phyloP scores from a whole-genome alignment of 2,113 vertebrate species.

The Tragulus kanchil region DNA sequence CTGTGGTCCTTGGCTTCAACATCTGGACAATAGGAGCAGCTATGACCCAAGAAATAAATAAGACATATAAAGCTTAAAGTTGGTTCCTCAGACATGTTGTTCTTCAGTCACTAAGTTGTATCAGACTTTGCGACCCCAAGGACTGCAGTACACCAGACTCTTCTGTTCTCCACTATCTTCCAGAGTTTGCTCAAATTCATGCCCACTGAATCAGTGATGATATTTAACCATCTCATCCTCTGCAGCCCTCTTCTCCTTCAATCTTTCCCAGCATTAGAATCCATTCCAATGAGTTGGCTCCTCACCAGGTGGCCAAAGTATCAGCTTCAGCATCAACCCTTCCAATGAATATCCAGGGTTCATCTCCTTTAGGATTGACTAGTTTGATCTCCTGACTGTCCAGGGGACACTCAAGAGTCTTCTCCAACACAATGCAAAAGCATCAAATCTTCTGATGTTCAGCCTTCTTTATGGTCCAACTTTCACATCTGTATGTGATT shows the following conservation, averaged over 20 bases:
- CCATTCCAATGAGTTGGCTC: background rate
- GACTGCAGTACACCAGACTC: background rate
- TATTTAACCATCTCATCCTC: background rate
- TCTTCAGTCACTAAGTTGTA: background rate
- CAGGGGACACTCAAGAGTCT: background rate
- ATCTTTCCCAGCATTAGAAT: background rate
- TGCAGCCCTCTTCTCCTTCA: background rate
- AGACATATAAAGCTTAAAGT: background rate
- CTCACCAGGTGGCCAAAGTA: background rate
- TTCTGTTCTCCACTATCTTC: background rate
- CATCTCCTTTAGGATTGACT: background rate
- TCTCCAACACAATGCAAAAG: background rate
- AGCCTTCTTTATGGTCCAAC: background rate
- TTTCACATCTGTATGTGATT: background rate
- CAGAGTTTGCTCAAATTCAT: background rate
- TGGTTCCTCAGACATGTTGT: background rate
- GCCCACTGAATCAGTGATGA: background rate
- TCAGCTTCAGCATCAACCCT: background rate
- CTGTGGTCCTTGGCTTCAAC: background rate
- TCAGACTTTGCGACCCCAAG: background rate
- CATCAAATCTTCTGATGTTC: background rate
- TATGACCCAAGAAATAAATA: constrained; percentile 26
- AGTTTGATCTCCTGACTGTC: background rate
- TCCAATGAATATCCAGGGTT: background rate
- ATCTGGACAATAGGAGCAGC: constrained; percentile 48